Evolutionary conservation across 2,888 invertebrate genomes (phyloP).

Genomic region (Lithosia quadra): DNA sequence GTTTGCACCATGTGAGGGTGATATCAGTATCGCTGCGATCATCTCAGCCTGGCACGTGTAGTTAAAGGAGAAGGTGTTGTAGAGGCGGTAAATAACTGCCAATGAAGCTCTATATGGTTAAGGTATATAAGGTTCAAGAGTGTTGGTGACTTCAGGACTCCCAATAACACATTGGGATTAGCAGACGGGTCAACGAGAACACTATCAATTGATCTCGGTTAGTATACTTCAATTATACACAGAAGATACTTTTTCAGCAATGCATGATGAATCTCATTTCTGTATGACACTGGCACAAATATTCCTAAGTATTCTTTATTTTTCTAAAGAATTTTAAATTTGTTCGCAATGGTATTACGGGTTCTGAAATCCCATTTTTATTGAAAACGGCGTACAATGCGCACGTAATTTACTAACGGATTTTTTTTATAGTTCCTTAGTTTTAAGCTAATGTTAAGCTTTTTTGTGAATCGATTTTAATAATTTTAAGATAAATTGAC

Average conservation of each 20-base stretch:
- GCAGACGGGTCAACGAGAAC: not conserved
- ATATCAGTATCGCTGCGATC: no score
- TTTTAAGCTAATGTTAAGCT: slow-evolving; percentile 82
- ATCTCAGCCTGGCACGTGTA: no score
- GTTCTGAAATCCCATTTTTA: slow-evolving; percentile 56
- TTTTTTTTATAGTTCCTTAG: slow-evolving; percentile 71
- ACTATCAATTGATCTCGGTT: not conserved
- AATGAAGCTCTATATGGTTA: no score
- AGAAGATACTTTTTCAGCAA: not conserved
- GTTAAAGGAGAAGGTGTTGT: no score
- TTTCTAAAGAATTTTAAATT: slow-evolving; percentile 54
- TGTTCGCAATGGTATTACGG: slow-evolving; percentile 8
- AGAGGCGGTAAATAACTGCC: no score
- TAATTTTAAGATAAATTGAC: slow-evolving; percentile 72
- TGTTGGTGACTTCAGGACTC: no score
- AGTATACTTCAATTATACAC: no score
- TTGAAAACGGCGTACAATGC: slow-evolving; percentile 77
- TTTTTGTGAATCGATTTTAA: slow-evolving; percentile 62
- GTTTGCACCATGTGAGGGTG: no score
- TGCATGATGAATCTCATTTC: not conserved
- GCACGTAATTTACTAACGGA: slow-evolving; percentile 64
- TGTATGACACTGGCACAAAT: slow-evolving; percentile 28
- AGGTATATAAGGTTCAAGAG: no score
- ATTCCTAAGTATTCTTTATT: not conserved
- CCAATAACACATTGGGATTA: no score